These are phyloP conservation scores for Pteronura brasiliensis DNA, from an alignment of 2,113 vertebrate genomes.

Conservation along the genomic window DNA sequence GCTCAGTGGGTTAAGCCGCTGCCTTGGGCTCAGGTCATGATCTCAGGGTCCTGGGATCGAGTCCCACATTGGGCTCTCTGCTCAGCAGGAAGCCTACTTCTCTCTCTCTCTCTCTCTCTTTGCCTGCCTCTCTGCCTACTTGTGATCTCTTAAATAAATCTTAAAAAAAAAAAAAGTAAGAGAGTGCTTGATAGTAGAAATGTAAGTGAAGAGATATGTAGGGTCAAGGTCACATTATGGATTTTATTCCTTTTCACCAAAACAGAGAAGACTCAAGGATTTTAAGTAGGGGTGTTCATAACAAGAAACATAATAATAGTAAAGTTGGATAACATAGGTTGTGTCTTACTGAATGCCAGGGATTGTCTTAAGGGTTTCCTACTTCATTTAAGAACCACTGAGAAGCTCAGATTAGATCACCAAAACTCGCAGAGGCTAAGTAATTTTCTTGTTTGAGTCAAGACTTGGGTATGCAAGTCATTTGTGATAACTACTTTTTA, in stretches of 20 bases:
- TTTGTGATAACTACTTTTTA: background rate
- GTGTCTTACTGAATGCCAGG: background rate
- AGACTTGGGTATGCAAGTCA: background rate
- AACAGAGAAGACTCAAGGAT: background rate
- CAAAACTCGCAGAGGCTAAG: background rate
- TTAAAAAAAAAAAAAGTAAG: background rate
- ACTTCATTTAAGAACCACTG: background rate
- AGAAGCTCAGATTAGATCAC: background rate
- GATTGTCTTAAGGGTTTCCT: background rate
- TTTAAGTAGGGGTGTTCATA: background rate
- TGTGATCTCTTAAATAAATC: no score
- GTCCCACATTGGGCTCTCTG: no score
- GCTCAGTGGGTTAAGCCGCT: no score
- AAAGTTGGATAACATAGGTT: background rate
- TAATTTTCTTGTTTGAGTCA: background rate
- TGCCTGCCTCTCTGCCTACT: no score
- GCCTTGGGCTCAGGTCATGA: no score
- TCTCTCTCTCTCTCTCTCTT: no score
- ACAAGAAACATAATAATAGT: background rate
- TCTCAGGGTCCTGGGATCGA: no score
- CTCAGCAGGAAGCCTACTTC: no score
- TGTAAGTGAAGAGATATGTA: background rate
- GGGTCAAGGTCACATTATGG: background rate
- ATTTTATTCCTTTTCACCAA: background rate
- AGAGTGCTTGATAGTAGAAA: background rate